Evolutionary conservation across 2,888 invertebrate species (phyloP).

Genomic region (Idaea aversata): DNA sequence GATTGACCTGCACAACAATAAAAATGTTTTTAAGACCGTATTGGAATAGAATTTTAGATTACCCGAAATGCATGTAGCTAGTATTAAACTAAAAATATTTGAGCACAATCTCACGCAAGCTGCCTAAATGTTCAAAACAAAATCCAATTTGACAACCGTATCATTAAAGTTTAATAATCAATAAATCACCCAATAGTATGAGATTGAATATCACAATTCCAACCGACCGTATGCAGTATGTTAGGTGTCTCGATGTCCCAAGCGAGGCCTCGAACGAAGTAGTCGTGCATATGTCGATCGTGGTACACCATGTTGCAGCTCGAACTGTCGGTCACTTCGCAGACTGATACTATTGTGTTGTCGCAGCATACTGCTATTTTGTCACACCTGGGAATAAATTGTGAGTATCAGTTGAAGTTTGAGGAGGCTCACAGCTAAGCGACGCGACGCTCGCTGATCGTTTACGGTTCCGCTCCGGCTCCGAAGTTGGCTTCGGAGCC

Average conservation of each 20-base stretch:
- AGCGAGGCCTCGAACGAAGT: slow-evolving; percentile 76
- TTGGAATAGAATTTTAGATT: no score
- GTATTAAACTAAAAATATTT: no score
- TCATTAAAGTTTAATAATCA: neutral
- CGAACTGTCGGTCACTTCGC: slow-evolving; percentile 39
- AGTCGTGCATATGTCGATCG: slow-evolving; percentile 58
- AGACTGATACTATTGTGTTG: slow-evolving; percentile 66
- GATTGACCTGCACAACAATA: no score
- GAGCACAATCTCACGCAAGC: neutral
- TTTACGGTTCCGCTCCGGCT: no score
- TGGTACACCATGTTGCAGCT: slow-evolving; percentile 49
- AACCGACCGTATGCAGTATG: slow-evolving; percentile 77
- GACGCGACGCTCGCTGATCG: no score
- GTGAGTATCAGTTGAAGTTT: neutral
- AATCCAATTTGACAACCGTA: neutral
- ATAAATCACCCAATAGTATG: slow-evolving; percentile 47
- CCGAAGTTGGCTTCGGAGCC: no score
- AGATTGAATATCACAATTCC: slow-evolving; percentile 74
- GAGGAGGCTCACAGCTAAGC: no score
- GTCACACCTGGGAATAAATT: slow-evolving; percentile 45
- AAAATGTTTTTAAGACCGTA: no score
- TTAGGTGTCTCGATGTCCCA: slow-evolving; percentile 66
- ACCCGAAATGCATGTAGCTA: no score
- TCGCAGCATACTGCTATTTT: slow-evolving; percentile 70
- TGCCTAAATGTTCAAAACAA: neutral